Evolutionary conservation across 2,113 vertebrate species (phyloP).

Genomic region (Esox niger): DNA sequence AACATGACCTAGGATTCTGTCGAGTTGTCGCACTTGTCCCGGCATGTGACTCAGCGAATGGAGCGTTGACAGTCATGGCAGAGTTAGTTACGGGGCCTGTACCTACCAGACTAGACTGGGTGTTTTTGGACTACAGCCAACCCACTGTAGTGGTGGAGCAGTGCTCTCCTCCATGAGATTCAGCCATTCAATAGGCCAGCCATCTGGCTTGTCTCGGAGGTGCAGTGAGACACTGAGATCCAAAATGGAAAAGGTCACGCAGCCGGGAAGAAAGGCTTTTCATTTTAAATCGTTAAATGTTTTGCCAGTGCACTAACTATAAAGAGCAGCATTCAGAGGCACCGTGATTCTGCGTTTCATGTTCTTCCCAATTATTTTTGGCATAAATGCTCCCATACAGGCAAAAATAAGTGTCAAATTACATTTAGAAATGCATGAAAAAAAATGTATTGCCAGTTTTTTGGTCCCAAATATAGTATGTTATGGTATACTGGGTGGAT

Average conservation of each 20-base stretch:
- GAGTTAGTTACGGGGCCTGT: slow-evolving; percentile 19
- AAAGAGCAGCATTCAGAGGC: slow-evolving; percentile 1
- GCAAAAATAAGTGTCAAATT: too few relatives aligned
- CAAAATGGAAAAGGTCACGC: slow-evolving; percentile 68
- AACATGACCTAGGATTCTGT: too few relatives aligned
- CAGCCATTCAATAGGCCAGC: slow-evolving; percentile 64
- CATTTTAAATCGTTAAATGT: neutral
- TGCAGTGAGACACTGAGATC: slow-evolving; percentile 54
- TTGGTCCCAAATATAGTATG: neutral
- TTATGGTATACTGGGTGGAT: too few relatives aligned
- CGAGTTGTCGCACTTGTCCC: too few relatives aligned
- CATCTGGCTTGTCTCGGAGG: slow-evolving; percentile 66
- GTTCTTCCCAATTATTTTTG: too few relatives aligned
- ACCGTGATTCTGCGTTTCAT: neutral
- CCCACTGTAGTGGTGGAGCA: too few relatives aligned
- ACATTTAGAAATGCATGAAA: neutral
- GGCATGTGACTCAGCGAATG: neutral
- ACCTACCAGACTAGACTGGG: neutral
- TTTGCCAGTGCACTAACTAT: neutral
- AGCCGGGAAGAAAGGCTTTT: slow-evolving; percentile 39
- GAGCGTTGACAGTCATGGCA: neutral
- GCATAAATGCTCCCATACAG: too few relatives aligned
- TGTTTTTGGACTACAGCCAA: slow-evolving; percentile 43
- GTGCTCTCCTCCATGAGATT: slow-evolving; percentile 63
- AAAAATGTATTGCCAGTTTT: neutral